phyloP scores from a whole-genome alignment of 2,113 vertebrate genomes.

The Dolichotis patagonum region DNA sequence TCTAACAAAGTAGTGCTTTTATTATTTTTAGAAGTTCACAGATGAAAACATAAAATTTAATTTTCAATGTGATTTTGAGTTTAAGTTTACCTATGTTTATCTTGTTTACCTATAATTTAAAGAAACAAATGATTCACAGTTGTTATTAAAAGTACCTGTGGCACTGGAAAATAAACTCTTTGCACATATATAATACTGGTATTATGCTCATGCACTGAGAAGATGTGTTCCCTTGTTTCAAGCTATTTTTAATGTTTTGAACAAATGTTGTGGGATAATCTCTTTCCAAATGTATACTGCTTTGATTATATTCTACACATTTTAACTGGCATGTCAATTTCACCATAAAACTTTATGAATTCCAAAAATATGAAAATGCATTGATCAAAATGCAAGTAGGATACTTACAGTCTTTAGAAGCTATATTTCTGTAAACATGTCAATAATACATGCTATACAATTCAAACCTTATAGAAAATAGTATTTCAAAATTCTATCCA shows the following conservation, averaged over 20 bases:
- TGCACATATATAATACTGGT: not conserved
- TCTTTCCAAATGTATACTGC: not conserved
- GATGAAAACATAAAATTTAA: constrained; percentile 14
- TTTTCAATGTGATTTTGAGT: constrained; percentile 15
- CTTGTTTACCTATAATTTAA: no score
- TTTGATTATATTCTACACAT: not conserved
- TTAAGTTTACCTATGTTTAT: not conserved
- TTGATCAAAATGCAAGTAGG: not conserved
- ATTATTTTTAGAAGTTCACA: constrained; percentile 30
- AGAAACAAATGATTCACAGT: no score
- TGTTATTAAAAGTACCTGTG: constrained; percentile 29
- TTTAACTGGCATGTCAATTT: not conserved
- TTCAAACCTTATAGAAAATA: not conserved
- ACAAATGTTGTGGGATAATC: not conserved
- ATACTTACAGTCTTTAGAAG: not conserved
- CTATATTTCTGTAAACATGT: constrained; percentile 11
- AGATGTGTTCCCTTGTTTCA: not conserved
- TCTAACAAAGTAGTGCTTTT: constrained; percentile 25
- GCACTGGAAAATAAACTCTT: not conserved
- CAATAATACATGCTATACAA: not conserved
- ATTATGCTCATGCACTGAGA: not conserved
- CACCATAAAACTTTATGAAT: constrained; percentile 40
- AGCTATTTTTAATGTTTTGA: constrained; percentile 15
- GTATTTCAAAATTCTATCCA: not conserved
- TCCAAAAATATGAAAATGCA: constrained; percentile 17